Conservation (phyloP, 2,888 invertebrate genomes). For the Coleophora deauratella region DNA sequence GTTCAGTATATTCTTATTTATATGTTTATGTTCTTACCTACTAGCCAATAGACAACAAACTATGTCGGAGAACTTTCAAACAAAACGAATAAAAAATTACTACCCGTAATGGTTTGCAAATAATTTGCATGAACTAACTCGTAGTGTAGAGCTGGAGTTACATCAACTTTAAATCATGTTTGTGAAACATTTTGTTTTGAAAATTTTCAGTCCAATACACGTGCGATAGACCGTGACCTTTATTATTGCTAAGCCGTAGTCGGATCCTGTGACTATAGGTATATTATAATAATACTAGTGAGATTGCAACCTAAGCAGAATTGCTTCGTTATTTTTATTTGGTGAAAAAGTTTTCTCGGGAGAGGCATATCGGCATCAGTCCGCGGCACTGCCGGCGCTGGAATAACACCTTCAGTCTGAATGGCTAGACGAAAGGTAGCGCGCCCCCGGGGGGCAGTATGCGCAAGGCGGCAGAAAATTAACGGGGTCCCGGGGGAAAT, state of each 20-base stretch:
- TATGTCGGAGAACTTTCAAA: too few relatives aligned
- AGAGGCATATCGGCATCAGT: conserved; percentile 60
- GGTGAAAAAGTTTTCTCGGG: conserved; percentile 53
- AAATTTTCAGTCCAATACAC: conserved; percentile 1
- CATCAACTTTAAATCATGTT: conserved; percentile 7
- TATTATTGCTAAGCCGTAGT: too few relatives aligned
- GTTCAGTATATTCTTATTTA: too few relatives aligned
- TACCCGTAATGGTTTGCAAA: conserved; percentile 3
- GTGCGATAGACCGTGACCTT: conserved; percentile 1
- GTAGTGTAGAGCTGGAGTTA: not conserved
- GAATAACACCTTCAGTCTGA: conserved; percentile 73
- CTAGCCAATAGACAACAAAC: too few relatives aligned
- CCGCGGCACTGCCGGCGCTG: conserved; percentile 59
- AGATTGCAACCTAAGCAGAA: too few relatives aligned
- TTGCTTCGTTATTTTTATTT: conserved; percentile 46
- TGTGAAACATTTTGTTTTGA: conserved; percentile 3
- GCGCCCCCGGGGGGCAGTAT: conserved; percentile 78
- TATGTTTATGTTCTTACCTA: too few relatives aligned
- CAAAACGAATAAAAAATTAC: not conserved
- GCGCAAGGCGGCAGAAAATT: conserved; percentile 86
- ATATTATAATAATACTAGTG: too few relatives aligned
- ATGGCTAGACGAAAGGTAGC: conserved; percentile 71
- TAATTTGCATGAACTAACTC: not conserved
- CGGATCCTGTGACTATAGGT: too few relatives aligned
- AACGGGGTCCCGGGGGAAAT: conserved; percentile 80